Conservation (phyloP, 2,113 vertebrate genomes). For the Brienomyrus longianalis region DNA sequence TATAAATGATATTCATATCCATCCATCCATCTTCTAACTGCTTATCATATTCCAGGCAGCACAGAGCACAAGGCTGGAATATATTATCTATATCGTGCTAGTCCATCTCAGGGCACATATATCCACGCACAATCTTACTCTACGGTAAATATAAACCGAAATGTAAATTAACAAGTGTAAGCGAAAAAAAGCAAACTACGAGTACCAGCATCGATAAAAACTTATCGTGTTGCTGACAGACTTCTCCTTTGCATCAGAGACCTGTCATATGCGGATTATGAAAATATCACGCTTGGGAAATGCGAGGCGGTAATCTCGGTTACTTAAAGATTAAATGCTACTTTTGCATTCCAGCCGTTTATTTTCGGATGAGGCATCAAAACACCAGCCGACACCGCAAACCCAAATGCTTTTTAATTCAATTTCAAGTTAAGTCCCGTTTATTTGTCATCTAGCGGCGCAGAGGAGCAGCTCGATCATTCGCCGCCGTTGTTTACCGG, state of each 20-base stretch:
- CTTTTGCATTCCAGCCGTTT: background rate
- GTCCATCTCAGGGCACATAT: background rate
- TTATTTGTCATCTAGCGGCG: background rate
- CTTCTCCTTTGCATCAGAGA: background rate
- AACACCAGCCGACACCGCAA: background rate
- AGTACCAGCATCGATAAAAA: background rate
- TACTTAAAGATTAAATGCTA: background rate
- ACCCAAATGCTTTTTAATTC: background rate
- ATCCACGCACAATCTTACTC: background rate
- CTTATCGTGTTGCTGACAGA: background rate
- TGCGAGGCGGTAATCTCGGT: background rate
- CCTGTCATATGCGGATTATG: background rate
- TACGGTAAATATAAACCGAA: background rate
- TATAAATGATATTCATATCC: background rate
- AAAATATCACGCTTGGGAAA: background rate
- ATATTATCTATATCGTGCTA: background rate
- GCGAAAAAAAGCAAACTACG: background rate
- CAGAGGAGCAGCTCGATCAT: background rate
- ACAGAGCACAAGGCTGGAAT: background rate
- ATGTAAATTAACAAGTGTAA: background rate
- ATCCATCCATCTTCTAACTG: background rate
- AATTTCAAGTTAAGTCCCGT: conserved; percentile 3
- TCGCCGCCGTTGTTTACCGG: background rate
- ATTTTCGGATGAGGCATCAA: background rate
- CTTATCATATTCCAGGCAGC: background rate